phyloP scores from a whole-genome alignment of 1,140 invertebrate species.

The Thaumetopoea pityocampa region DNA sequence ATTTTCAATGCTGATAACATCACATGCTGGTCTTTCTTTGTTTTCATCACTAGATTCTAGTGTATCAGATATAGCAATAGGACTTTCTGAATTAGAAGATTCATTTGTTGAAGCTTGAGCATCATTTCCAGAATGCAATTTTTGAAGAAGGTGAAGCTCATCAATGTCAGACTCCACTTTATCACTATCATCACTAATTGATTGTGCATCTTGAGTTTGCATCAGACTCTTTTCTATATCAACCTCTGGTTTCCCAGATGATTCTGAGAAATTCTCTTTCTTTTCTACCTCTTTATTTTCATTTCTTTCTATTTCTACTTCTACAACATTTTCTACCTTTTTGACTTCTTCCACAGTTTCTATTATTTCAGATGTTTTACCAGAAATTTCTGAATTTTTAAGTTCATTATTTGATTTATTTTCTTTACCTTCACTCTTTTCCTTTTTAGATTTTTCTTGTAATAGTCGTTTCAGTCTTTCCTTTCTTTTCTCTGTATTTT shows the following conservation, averaged over 20 bases:
- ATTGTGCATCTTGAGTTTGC: constrained; percentile 14
- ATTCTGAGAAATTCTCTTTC: constrained; percentile 2
- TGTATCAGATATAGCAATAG: constrained; percentile 52
- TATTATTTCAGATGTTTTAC: background rate
- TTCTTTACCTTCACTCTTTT: constrained; percentile 27
- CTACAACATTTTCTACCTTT: constrained; percentile 10
- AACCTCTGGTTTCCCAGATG: no score
- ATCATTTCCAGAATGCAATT: constrained; percentile 51
- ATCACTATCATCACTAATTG: constrained; percentile 28
- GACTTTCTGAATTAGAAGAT: constrained; percentile 43
- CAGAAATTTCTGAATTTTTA: constrained; percentile 3
- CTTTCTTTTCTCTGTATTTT: constrained; percentile 55
- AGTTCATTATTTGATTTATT: constrained; percentile 10
- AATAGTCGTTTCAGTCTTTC: constrained; percentile 46
- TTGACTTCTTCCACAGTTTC: constrained; percentile 6
- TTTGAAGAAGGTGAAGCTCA: constrained; percentile 56
- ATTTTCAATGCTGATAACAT: constrained; percentile 64
- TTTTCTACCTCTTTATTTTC: constrained; percentile 13
- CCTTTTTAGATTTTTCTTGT: constrained; percentile 47
- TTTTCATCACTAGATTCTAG: constrained; percentile 32
- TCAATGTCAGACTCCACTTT: constrained; percentile 50
- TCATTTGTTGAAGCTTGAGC: constrained; percentile 31
- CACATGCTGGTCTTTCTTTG: constrained; percentile 25
- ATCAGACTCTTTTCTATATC: no score
- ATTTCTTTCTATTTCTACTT: constrained; percentile 4